Percentiles rank a stretch among this genome's conserved stretches.
phyloP scores from a whole-genome alignment of 2,797 vertebrate species.

The Anguilla obscura region DNA sequence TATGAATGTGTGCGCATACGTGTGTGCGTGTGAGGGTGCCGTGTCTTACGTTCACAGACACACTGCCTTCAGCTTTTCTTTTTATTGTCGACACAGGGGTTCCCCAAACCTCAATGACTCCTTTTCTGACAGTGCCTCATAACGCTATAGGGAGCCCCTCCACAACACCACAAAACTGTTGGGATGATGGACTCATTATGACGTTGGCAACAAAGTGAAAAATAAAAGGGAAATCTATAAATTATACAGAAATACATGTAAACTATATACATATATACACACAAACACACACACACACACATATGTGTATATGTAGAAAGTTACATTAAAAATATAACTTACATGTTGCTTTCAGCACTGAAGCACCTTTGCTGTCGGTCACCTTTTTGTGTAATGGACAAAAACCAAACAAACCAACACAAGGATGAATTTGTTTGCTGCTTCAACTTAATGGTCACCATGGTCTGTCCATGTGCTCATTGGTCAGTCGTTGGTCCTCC shows the following conservation, averaged over 20 bases:
- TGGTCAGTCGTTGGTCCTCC: constrained; percentile 1
- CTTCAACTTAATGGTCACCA: constrained; percentile 4
- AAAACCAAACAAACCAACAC: not conserved
- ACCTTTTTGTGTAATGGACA: not conserved
- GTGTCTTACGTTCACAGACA: constrained; percentile 3
- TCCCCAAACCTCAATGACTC: constrained; percentile 32
- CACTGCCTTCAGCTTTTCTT: constrained; percentile 50
- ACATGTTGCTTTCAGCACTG: constrained; percentile 44
- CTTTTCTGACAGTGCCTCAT: constrained; percentile 67
- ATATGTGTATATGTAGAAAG: constrained; percentile 46
- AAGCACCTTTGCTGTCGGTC: not conserved
- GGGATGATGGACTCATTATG: not conserved
- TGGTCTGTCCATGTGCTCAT: not conserved
- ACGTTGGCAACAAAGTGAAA: not conserved
- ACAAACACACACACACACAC: no score
- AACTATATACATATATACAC: constrained; percentile 46
- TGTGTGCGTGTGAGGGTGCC: not conserved
- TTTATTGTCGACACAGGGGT: constrained; percentile 51
- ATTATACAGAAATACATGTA: constrained; percentile 43
- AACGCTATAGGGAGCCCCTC: constrained; percentile 56
- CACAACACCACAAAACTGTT: not conserved
- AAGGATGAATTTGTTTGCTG: not conserved
- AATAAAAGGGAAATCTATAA: constrained; percentile 11
- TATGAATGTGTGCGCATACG: not conserved
- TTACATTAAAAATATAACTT: constrained; percentile 48